phyloP scores from a whole-genome alignment of 1,140 invertebrate species.

The Papilio polytes region DNA sequence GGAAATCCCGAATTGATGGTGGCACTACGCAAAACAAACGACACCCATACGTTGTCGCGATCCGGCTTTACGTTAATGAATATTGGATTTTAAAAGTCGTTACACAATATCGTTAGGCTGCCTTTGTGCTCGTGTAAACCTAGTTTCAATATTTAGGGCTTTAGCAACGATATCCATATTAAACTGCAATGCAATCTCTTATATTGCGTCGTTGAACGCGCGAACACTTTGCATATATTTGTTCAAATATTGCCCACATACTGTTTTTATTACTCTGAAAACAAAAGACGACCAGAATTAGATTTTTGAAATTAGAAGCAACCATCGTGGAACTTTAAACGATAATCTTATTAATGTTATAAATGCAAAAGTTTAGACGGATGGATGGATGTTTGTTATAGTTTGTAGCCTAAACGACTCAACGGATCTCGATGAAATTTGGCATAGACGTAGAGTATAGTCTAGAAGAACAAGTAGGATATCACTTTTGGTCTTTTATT shows the following conservation, averaged over 20 bases:
- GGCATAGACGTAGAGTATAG: too few species aligned
- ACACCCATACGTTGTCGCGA: constrained; percentile 35
- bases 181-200: constrained; percentile 36
- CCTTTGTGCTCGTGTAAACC: constrained; percentile 39
- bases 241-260: not conserved
- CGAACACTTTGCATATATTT: constrained; percentile 32
- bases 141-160: constrained; percentile 37
- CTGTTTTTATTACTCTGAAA: constrained; percentile 11
- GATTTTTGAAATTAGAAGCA: not conserved
- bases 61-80: constrained; percentile 38
- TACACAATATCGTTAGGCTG: constrained; percentile 37
- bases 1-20: constrained; percentile 30
- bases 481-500: too few species aligned
- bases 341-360: too few species aligned
- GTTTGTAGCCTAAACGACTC: too few species aligned
- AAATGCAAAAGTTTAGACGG: too few species aligned
- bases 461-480: too few species aligned
- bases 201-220: constrained; percentile 31
- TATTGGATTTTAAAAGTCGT: constrained; percentile 39
- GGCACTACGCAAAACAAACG: constrained; percentile 35
- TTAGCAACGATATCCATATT: constrained; percentile 33
- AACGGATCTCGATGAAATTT: too few species aligned
- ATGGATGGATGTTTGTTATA: too few species aligned
- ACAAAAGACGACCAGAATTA: not conserved
- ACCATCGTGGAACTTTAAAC: not conserved